A percentile compares a stretch with the other conserved stretches of the same genome.
Evolutionary conservation across 2,797 vertebrate species (phyloP).

Genomic region (Margarornis squamiger): DNA sequence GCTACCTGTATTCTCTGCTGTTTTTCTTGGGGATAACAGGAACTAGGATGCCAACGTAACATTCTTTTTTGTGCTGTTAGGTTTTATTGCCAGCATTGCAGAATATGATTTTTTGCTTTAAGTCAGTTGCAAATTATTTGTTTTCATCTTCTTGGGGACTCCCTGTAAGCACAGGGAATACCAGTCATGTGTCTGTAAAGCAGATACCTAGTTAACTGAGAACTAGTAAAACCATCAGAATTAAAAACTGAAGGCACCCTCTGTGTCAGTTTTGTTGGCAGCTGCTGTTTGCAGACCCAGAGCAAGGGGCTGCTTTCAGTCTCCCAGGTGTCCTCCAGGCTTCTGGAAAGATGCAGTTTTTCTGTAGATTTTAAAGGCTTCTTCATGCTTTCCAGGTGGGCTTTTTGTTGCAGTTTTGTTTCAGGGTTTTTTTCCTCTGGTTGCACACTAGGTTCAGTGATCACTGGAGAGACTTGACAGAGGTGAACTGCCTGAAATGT

Average conservation of each 20-base stretch:
- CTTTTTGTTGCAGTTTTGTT: neutral
- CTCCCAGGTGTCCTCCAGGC: neutral
- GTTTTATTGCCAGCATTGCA: neutral
- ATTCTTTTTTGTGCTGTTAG: neutral
- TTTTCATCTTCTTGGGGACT: neutral
- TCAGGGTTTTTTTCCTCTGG: neutral
- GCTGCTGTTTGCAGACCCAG: neutral
- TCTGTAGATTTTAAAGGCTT: neutral
- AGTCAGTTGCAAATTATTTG: neutral
- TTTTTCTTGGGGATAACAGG: neutral
- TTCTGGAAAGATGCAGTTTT: neutral
- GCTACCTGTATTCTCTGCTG: neutral
- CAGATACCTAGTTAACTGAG: neutral
- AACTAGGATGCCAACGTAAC: neutral
- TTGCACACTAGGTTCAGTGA: neutral
- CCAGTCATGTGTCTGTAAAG: neutral
- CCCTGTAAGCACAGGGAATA: neutral
- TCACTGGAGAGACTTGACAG: neutral
- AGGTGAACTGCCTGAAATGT: neutral
- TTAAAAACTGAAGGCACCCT: neutral
- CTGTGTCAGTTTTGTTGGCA: fast-evolving
- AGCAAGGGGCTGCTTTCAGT: neutral
- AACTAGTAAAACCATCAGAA: neutral
- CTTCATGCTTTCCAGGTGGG: neutral
- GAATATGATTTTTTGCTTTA: neutral